These are phyloP conservation scores for Cydia pomonella DNA, from an alignment of 1,140 invertebrate genomes.

Conservation along the genomic window DNA sequence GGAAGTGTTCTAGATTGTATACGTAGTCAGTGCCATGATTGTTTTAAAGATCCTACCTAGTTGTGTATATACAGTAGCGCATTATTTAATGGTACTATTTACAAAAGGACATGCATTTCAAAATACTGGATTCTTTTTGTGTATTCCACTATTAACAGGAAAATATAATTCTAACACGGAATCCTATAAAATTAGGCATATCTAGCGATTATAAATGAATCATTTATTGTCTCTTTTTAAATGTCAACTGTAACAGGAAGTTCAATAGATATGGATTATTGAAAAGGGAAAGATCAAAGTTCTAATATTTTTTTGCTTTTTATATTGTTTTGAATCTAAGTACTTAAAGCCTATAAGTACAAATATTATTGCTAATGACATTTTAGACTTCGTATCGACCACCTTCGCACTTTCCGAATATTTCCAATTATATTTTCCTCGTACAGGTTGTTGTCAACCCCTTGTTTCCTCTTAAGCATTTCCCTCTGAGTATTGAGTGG, in stretches of 20 bases:
- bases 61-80: constrained; percentile 15
- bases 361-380: constrained; percentile 49
- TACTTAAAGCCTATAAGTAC: constrained; percentile 51
- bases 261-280: constrained; percentile 12
- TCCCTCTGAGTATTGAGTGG: constrained; percentile 43
- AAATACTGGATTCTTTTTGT: background rate
- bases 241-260: background rate
- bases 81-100: constrained; percentile 8
- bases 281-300: constrained; percentile 4
- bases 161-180: constrained; percentile 24
- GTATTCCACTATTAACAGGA: background rate
- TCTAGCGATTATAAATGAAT: constrained; percentile 13
- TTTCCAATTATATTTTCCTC: background rate
- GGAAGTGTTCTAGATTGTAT: constrained; percentile 23
- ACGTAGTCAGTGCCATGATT: constrained; percentile 31
- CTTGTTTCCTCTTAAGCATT: background rate
- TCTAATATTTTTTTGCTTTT: constrained; percentile 25
- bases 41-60: constrained; percentile 12
- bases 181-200: constrained; percentile 13
- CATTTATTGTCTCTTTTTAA: constrained; percentile 30
- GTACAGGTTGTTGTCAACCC: background rate
- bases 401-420: constrained; percentile 14
- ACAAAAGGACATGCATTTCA: constrained; percentile 16
- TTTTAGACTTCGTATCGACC: constrained; percentile 39
- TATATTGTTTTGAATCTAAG: constrained; percentile 40